Conservation (phyloP, 2,797 vertebrate genomes). For the Brachyalestes nurse region DNA sequence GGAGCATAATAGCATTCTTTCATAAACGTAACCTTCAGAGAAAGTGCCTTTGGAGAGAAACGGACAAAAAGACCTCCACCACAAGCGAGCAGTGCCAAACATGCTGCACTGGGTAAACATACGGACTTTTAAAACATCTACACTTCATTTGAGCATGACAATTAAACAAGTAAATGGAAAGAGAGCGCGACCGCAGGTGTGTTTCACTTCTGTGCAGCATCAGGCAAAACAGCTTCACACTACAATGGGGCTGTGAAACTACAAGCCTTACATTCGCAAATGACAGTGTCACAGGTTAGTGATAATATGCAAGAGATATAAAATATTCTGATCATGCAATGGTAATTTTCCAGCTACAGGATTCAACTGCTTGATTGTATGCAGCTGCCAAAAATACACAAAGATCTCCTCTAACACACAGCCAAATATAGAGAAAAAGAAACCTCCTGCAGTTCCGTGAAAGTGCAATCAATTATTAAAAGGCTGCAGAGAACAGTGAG, state of each 20-base stretch:
- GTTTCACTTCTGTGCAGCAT: not conserved
- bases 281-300: not conserved
- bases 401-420: not conserved
- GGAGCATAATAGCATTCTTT: constrained; percentile 20
- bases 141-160: not conserved
- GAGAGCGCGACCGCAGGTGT: not conserved
- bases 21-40: constrained; percentile 31
- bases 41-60: constrained; percentile 7
- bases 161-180: not conserved
- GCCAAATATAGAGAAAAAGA: not conserved
- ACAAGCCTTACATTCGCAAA: not conserved
- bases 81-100: not conserved
- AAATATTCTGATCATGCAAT: not conserved
- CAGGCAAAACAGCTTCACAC: not conserved
- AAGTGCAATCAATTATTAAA: constrained; percentile 43
- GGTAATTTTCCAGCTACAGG: not conserved
- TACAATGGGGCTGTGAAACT: not conserved
- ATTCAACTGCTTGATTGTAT: constrained; percentile 6
- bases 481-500: constrained; percentile 21
- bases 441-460: constrained; percentile 13
- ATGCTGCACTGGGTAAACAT: constrained; percentile 13
- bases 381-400: not conserved
- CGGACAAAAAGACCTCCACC: not conserved
- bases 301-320: not conserved
- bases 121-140: constrained; percentile 7